Conservation (phyloP, 2,113 vertebrate species). For the Sclerurus mexicanus region DNA sequence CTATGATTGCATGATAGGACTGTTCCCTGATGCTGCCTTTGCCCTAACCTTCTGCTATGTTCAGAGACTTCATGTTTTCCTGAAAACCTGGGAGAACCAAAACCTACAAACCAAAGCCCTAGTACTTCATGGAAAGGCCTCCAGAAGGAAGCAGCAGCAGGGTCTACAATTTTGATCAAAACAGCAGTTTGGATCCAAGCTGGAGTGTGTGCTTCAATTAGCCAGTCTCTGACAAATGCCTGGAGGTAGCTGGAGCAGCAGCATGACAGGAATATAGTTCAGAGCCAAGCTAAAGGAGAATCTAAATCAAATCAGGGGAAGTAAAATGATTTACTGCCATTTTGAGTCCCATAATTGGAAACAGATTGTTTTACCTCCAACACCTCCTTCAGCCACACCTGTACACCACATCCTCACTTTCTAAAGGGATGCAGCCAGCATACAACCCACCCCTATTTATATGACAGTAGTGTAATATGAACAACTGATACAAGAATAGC, state of each 20-base stretch:
- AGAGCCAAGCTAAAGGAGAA: slow-evolving; percentile 21
- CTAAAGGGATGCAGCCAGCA: neutral
- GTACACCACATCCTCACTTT: neutral
- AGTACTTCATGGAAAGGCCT: neutral
- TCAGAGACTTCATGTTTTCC: neutral
- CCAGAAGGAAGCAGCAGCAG: neutral
- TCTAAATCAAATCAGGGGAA: slow-evolving; percentile 12
- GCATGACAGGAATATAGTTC: neutral
- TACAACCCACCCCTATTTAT: neutral
- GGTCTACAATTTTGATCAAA: neutral
- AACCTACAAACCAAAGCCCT: neutral
- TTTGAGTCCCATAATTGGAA: neutral
- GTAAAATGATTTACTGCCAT: slow-evolving; percentile 22
- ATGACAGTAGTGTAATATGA: neutral
- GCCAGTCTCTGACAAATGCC: neutral
- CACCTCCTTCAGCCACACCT: neutral
- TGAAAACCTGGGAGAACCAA: neutral
- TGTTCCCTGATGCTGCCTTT: neutral
- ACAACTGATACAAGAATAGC: neutral
- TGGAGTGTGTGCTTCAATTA: neutral
- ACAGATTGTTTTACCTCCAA: neutral
- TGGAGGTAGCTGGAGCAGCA: neutral
- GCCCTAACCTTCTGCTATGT: neutral
- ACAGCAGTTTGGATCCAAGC: neutral
- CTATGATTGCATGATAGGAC: neutral